Evolutionary conservation across 1,140 invertebrate species (phyloP), one percentile per base, ranked within the genome.

Genomic region (Cydia splendana): DNA sequence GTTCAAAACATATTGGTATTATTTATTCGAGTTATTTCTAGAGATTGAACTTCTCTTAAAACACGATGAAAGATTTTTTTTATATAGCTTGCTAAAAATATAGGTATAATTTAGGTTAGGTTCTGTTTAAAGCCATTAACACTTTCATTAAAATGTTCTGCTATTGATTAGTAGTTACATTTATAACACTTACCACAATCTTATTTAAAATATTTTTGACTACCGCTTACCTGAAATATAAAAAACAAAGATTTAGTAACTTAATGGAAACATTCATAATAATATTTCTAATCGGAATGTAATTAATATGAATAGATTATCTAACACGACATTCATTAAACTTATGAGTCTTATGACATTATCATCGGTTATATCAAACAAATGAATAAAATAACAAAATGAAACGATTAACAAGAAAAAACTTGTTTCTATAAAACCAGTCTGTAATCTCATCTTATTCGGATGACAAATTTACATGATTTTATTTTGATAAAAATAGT

Each of bases 291-390:
- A 62, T 62, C 18, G 57, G 57, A 62, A 24, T 62, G 57, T 62
- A 24, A 62, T 7, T 62, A 24, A 62, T 62, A 62, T 12, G 57
- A 62, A 62, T 24, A 62, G 20, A 62, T 62, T 62, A 62, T 62
- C 57, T 62, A 20, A 24, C 18, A 62, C 20, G 6, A 20, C 6
- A 62, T 62, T 62, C 12, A 62, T 62, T 20, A 24, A 24, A 24
- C 20, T 2, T 62, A 9, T 62, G 18, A 24, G 12, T 12, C 20
- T 2, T 62, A 9, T 62, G 18, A 62, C 57, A 24, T 10, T 62
- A 62, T 10, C 20, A 18, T 20, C 53, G 53, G 53, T 57, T 24
- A 20, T 62, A 62, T 62, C 57, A 62, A 24, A 62, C 57, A 24
- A 62, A 62, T 62, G 7, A 62, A 24, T 62, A 24, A 62, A 24